phyloP scores from a whole-genome alignment of 2,797 vertebrate genomes.

The Mionectes olivaceus region DNA sequence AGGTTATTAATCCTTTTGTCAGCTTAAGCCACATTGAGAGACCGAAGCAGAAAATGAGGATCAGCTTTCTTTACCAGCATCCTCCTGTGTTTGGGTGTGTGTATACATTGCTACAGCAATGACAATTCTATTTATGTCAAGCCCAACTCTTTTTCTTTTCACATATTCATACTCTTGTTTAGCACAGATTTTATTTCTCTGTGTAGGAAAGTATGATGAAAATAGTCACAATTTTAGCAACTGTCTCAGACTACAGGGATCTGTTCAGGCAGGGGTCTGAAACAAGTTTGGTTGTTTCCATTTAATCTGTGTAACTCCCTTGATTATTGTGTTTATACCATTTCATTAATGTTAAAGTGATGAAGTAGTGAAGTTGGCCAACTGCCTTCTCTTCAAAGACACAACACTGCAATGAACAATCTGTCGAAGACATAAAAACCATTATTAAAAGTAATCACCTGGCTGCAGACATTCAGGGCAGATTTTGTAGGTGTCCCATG shows the following conservation, averaged over 20 bases:
- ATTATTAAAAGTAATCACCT: neutral
- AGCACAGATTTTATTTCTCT: neutral
- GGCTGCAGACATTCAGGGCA: neutral
- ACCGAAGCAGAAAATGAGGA: neutral
- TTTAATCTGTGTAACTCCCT: neutral
- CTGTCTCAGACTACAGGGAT: neutral
- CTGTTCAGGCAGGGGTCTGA: neutral
- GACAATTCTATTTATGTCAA: neutral
- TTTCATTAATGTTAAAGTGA: constrained; percentile 13
- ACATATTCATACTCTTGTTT: neutral
- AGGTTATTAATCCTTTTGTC: constrained; percentile 34
- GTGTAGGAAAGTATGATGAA: neutral
- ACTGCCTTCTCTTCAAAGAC: neutral
- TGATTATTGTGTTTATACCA: neutral
- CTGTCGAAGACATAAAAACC: constrained; percentile 15
- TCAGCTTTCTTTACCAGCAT: neutral
- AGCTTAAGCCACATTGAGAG: neutral
- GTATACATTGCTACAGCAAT: neutral
- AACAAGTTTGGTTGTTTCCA: neutral
- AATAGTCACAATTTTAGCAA: neutral
- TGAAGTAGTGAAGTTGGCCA: neutral
- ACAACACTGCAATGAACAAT: neutral
- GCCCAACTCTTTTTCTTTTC: neutral
- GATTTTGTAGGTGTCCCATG: constrained; percentile 24
- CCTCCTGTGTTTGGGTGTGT: neutral